A percentile compares a stretch with the other conserved stretches of the same genome.
Conservation (phyloP, 2,113 vertebrate species). For the Elgaria multicarinata region DNA sequence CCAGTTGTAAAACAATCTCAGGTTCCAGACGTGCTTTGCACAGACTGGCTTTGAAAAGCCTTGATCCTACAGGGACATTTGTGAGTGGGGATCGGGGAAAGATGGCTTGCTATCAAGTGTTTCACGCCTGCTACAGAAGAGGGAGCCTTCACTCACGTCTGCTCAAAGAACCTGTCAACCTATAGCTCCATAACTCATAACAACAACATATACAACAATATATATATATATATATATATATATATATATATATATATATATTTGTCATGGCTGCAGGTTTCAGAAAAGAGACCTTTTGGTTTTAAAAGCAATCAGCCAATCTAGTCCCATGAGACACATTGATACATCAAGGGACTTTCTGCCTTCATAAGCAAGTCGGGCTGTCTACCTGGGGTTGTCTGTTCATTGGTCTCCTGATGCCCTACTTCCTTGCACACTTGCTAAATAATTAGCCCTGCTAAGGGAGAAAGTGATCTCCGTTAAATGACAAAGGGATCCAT, state of each 20-base stretch:
- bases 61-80: not conserved
- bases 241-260: too few relatives aligned
- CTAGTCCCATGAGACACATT: not conserved
- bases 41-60: not conserved
- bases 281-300: not conserved
- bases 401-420: not conserved
- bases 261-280: not conserved
- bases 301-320: not conserved
- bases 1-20: not conserved
- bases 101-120: not conserved
- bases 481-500: not conserved
- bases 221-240: too few relatives aligned
- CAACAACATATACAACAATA: too few relatives aligned
- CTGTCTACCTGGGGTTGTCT: not conserved
- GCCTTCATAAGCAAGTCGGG: not conserved
- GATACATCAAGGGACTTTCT: not conserved
- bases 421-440: not conserved
- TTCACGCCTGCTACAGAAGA: not conserved
- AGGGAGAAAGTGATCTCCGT: not conserved
- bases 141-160: not conserved
- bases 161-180: not conserved
- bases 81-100: not conserved
- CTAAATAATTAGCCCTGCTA: not conserved
- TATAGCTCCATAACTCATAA: not conserved
- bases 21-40: not conserved